These are phyloP conservation scores for Frankliniella fusca DNA, from an alignment of 2,888 invertebrate species.

Conservation along the genomic window DNA sequence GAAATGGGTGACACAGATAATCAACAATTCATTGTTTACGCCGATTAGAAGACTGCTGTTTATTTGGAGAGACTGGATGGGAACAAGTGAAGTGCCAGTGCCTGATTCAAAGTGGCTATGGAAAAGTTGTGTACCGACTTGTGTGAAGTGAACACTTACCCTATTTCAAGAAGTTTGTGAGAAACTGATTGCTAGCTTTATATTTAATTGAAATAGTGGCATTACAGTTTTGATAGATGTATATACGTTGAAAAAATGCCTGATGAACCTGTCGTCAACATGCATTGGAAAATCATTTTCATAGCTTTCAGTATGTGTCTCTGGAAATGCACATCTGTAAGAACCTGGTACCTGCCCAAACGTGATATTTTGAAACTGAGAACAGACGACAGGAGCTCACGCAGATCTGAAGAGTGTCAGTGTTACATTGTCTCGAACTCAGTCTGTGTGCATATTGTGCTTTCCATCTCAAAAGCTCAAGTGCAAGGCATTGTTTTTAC, in stretches of 20 bases:
- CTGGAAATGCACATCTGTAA: slow-evolving; percentile 16
- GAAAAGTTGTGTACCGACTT: too few species aligned
- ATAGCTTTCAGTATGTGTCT: slow-evolving; percentile 15
- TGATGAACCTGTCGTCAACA: not conserved
- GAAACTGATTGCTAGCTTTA: not conserved
- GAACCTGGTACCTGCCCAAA: slow-evolving; percentile 23
- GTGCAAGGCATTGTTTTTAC: slow-evolving; percentile 17
- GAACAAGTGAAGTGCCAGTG: slow-evolving; percentile 42
- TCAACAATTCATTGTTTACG: slow-evolving; percentile 80
- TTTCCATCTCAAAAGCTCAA: not conserved
- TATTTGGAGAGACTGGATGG: slow-evolving; percentile 48
- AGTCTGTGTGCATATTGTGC: not conserved
- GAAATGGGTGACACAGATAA: slow-evolving; percentile 70
- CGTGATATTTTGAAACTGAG: slow-evolving; percentile 17
- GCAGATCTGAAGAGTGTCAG: not conserved
- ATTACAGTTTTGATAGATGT: not conserved
- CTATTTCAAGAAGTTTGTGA: not conserved
- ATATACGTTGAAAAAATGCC: not conserved
- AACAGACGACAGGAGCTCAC: not conserved
- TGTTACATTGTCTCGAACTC: not conserved
- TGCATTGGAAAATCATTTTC: not conserved
- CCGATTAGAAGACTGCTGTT: slow-evolving; percentile 58
- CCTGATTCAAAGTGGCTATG: not conserved
- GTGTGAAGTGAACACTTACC: not conserved
- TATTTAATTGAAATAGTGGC: not conserved